Evolutionary conservation across 1,140 invertebrate genomes (phyloP), one percentile per base, ranked within the genome.

Genomic region (Anastrepha ludens): DNA sequence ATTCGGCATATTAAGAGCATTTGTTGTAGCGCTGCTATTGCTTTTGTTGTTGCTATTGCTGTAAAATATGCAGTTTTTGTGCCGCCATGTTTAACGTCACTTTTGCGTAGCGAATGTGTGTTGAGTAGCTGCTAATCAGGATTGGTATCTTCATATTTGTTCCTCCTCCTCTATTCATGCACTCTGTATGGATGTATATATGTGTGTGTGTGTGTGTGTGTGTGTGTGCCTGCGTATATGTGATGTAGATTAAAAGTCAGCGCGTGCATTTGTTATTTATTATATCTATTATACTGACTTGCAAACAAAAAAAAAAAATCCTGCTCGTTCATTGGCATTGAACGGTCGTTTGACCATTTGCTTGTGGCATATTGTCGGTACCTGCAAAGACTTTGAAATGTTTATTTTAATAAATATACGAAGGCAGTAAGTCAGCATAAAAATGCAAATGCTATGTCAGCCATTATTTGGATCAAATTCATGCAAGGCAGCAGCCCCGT

Each of bases 121-220:
- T 29, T 47, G 74, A 78, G 74, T 78, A 78, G 74, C 74, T 78
- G 74, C 74, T 78, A 78, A 78, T 78, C 74, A 78, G 74, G n/a
- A 78, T 50, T 78, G 41, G 29, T 70, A 70, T 70, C 67, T 44
- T 20, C 67, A 44, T 62, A 17, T 62, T 62, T 62, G n/a, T 55
- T 6, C 6, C 20, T 65, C 8, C 60, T 62, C 9, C 64, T 20
- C 64, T 39, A 39, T 29, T n/a, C 67, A 70, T 0, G 2, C 4
- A 8, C 67, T 47, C 39, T 41, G 64, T 29, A 39, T 29, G 29
- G 3, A 65, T 15, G 60, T 15, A 62, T n/a, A n/a, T n/a, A n/a
- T 62, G 13, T 15, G 20, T 62, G 13, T 62, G 13, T 6, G 5
- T n/a, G 64, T 65, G 64, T 65, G 20, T 62, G n/a, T 41, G 15